These are phyloP conservation scores for Laspeyria flexula DNA, from an alignment of 2,888 invertebrate genomes.

Conservation along the genomic window DNA sequence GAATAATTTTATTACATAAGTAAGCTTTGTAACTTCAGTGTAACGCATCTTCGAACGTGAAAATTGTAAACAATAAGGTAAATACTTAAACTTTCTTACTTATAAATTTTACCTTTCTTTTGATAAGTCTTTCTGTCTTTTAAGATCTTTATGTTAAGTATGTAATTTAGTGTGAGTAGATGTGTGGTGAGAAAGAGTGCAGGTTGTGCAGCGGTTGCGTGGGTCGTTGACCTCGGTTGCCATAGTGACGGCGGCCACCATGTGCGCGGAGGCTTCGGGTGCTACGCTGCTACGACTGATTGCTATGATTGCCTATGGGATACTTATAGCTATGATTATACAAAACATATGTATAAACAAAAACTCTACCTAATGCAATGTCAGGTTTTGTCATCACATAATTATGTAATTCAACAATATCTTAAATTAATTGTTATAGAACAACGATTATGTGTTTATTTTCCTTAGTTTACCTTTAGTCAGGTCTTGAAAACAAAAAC, in stretches of 20 bases:
- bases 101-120: not conserved
- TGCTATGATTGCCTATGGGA: conserved; percentile 53
- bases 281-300: conserved; percentile 50
- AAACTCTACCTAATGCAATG: too few relatives aligned
- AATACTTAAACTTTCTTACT: not conserved
- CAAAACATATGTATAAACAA: too few relatives aligned
- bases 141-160: not conserved
- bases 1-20: conserved; percentile 4
- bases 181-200: conserved; percentile 36
- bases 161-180: conserved; percentile 5
- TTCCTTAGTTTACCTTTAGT: too few relatives aligned
- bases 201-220: conserved; percentile 61
- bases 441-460: too few relatives aligned
- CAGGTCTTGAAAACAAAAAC: too few relatives aligned
- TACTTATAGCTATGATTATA: conserved; percentile 36
- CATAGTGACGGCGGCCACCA: conserved; percentile 73
- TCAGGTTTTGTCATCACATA: too few relatives aligned
- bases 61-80: conserved; percentile 27
- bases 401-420: too few relatives aligned
- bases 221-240: conserved; percentile 77
- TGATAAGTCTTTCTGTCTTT: too few relatives aligned
- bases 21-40: conserved; percentile 18
- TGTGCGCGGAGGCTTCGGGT: conserved; percentile 57
- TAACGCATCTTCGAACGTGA: not conserved
- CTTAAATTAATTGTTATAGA: too few relatives aligned